Percentiles rank a stretch among this genome's conserved stretches.
These are phyloP conservation scores for Diarsia rubi DNA, from an alignment of 2,888 invertebrate species.

Conservation along the genomic window DNA sequence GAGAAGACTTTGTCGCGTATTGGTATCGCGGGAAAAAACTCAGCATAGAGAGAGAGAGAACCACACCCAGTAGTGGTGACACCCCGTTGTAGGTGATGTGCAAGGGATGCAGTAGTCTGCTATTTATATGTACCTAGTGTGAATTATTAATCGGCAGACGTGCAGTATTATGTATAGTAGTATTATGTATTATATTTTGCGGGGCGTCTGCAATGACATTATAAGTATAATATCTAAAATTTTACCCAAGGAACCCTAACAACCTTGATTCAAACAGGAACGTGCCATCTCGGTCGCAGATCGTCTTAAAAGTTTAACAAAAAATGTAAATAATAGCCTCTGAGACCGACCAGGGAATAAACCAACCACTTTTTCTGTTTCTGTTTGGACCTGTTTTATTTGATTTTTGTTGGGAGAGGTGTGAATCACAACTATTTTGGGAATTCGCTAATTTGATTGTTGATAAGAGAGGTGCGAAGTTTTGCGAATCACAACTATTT, in stretches of 20 bases:
- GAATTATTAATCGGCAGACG: not conserved
- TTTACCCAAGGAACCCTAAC: conserved; percentile 49
- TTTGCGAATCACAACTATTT: conserved; percentile 18
- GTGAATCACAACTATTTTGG: conserved; percentile 7
- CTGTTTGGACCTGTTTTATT: conserved; percentile 36
- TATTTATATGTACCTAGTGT: not conserved
- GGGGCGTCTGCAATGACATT: not conserved
- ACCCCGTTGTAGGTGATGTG: too few relatives aligned
- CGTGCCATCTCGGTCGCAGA: conserved; percentile 63
- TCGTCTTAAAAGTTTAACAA: conserved; percentile 63
- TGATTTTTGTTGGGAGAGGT: conserved; percentile 36
- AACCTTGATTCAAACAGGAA: conserved; percentile 54
- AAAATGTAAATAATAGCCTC: conserved; percentile 63
- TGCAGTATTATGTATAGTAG: too few relatives aligned
- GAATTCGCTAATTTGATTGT: conserved; percentile 38
- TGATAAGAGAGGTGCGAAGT: conserved; percentile 37
- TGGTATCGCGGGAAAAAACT: too few relatives aligned
- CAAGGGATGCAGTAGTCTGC: not conserved
- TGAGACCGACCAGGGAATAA: conserved; percentile 45
- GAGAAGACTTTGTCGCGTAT: too few relatives aligned
- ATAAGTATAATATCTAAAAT: not conserved
- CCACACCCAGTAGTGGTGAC: too few relatives aligned
- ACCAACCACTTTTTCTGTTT: conserved; percentile 51
- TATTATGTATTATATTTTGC: too few relatives aligned
- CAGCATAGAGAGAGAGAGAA: too few relatives aligned